phyloP scores from a whole-genome alignment of 2,888 invertebrate genomes.

The Phyto melanocephala region DNA sequence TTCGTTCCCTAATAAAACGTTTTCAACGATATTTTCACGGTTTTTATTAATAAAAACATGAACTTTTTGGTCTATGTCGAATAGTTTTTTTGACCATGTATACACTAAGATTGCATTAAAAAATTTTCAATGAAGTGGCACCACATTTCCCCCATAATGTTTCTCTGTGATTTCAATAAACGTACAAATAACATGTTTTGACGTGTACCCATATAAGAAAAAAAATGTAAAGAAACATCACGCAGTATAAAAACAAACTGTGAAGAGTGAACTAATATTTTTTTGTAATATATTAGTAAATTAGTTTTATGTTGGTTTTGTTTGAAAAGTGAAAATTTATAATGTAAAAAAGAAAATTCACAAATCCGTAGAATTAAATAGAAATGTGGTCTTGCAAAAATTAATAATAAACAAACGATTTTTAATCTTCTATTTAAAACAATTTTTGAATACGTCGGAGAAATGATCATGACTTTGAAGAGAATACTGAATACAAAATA shows the following conservation, averaged over 20 bases:
- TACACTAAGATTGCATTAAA: neutral
- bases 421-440: neutral
- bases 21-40: too few species aligned
- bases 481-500: neutral
- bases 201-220: constrained; percentile 25
- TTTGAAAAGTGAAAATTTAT: too few species aligned
- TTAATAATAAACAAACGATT: neutral
- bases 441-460: neutral
- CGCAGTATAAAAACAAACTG: constrained; percentile 29
- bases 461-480: neutral
- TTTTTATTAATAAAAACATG: too few species aligned
- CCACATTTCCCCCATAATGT: neutral
- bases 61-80: too few species aligned
- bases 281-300: neutral
- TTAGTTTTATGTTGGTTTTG: too few species aligned
- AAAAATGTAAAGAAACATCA: constrained; percentile 6
- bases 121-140: neutral
- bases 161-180: neutral
- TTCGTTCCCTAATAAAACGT: too few species aligned
- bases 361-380: too few species aligned
- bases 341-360: too few species aligned
- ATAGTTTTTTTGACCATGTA: too few species aligned
- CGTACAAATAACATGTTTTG: neutral
- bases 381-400: neutral
- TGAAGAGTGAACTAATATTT: constrained; percentile 18